These are phyloP conservation scores for Luscinia megarhynchos DNA, from an alignment of 2,797 vertebrate genomes.

Conservation along the genomic window DNA sequence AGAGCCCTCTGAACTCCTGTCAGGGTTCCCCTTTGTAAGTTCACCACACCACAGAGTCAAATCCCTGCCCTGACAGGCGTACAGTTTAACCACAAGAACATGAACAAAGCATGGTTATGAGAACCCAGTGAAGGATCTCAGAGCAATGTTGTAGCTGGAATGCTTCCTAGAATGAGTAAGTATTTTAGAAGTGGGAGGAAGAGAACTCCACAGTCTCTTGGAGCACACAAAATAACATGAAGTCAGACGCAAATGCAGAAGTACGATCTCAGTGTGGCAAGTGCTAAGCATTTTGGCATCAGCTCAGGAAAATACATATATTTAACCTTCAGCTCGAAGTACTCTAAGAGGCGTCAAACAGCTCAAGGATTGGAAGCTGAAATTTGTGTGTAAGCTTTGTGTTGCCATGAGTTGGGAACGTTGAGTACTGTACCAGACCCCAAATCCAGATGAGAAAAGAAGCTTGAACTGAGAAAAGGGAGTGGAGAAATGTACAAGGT, in stretches of 20 bases:
- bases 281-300: slow-evolving; percentile 16
- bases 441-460: not conserved
- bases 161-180: slow-evolving; percentile 63
- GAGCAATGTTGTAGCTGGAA: slow-evolving; percentile 45
- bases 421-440: not conserved
- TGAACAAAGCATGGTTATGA: slow-evolving; percentile 26
- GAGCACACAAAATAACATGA: slow-evolving; percentile 57
- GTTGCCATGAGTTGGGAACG: not conserved
- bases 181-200: slow-evolving; percentile 66
- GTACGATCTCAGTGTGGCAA: not conserved
- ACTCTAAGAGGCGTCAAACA: not conserved
- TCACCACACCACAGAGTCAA: slow-evolving; percentile 24
- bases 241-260: slow-evolving; percentile 51
- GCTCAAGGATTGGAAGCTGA: not conserved
- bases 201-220: slow-evolving; percentile 46
- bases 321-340: slow-evolving; percentile 48
- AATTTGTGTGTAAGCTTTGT: not conserved
- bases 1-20: not conserved
- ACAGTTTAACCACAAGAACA: slow-evolving; percentile 56
- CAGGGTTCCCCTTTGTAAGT: not conserved
- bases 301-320: slow-evolving; percentile 39
- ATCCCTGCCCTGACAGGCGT: slow-evolving; percentile 40
- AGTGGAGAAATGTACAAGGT: slow-evolving; percentile 23
- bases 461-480: slow-evolving; percentile 17
- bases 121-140: slow-evolving; percentile 51